Base-by-base conservation (phyloP, 2,797 vertebrate genomes). In the Amphiprion clarkii region DNA sequence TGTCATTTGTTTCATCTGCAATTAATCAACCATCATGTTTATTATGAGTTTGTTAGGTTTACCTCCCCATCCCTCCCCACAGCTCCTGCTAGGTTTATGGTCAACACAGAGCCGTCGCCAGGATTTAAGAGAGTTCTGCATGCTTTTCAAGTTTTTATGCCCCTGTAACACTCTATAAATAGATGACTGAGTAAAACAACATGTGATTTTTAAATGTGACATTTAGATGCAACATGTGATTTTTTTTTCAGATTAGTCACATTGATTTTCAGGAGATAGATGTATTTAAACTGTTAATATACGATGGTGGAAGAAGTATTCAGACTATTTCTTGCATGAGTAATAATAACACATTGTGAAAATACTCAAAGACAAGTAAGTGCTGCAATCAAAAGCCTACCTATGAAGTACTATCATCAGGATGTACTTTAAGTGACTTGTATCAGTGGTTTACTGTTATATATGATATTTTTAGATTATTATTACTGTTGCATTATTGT, bases 1-100 rank as follows among this genome's bases (percentile, higher is more conserved):
- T 91, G 88, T 89, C 87, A 89, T 74, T 91, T 81, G 79, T 88
- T 92, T 95, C 90, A 93, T 92, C 93, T 94, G 91, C 71, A 87
- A 93, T 95, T 90, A 94, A 95, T 95, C 92, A 93, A 67, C 78
- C 88, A 77, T 92, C 81, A 76, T 86, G 82, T 90, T 92, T 91
- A 87, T 86, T 86, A 81, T 82, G 81, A 71, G 85, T 91, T 89
- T 89, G 92, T 84, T 87, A 80, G 83, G 82, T 91, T 92, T 87
- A 78, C 86, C 72, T 76, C 69, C 63, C 59, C 56, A 5, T 85
- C 70, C 64, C 76, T 82, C 57, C 87, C 77, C 56, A 56, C 76
- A 81, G 78, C 88, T 89, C 89, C 90, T 85, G 91, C 91, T 82
- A 93, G 83, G 85, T 95, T 94, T 93, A 94, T 88, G 83, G 89